Evolutionary conservation across 2,888 invertebrate genomes (phyloP), one percentile per base, ranked within the genome.

Genomic region (Cephalotes varians): DNA sequence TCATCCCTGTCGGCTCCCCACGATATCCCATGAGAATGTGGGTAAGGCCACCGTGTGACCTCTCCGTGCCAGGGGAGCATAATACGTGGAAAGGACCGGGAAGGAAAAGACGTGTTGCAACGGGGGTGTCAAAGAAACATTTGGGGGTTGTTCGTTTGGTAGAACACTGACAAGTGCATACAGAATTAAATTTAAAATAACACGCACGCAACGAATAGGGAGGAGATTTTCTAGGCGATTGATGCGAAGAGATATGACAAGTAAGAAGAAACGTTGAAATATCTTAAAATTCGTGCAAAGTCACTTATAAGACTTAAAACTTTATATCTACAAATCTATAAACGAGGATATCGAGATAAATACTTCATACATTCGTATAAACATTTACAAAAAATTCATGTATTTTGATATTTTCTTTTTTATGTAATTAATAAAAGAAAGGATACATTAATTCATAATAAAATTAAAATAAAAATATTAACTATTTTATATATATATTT

Each of bases 41-140:
- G 94, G 92, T 93, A 94, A 94, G 93, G 93, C 94, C 93, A 90
- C 88, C 88, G 90, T 92, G 93, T 94, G 94, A 94, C 94, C 94
- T 94, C 94, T 94, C 92, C 91, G 85, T 94, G 93, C 91, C 92
- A 93, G 94, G 94, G 93, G 93, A 94, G 85, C 93, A 94, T 93
- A 85, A 93, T 51, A 54, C 60, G 49, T 21, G 54, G 72, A 79
- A 76, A 84, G 77, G 83, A 81, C 76, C 71, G 64, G 44, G 71
- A 87, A 88, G 85, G 86, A 80, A 81, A 54, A 79, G 60, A 44
- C 69, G 28, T 72, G 31, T 85, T 71, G 80, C n/a, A 28, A 51
- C 62, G 76, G 73, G 81, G 77, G 86, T 83, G 81, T 34, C 67
- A 56, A 84, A 62, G 82, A 81, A 64, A 84, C 54, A 44, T 77